phyloP scores from a whole-genome alignment of 2,113 vertebrate species.

The Heterocephalus glaber region DNA sequence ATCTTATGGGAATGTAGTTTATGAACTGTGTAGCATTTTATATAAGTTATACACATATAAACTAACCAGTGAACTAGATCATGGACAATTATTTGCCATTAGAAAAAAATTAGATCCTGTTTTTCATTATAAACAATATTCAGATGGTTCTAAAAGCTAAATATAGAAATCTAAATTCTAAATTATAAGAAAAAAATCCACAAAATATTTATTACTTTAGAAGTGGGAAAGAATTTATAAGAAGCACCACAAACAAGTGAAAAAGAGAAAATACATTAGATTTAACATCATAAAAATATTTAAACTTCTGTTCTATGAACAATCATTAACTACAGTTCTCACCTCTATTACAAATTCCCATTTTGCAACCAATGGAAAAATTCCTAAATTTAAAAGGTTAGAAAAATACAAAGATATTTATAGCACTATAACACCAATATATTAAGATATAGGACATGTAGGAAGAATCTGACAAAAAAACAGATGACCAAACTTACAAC shows the following conservation, averaged over 20 bases:
- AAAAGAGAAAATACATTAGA: slow-evolving; percentile 9
- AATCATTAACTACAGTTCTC: background rate
- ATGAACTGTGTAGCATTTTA: background rate
- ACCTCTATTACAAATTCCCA: background rate
- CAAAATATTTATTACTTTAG: background rate
- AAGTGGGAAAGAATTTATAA: background rate
- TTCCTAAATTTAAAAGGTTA: background rate
- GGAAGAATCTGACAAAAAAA: background rate
- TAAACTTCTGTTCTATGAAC: background rate
- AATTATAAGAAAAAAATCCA: background rate
- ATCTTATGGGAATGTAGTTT: background rate
- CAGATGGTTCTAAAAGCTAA: background rate
- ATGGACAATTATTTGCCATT: background rate
- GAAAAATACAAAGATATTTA: background rate
- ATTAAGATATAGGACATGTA: background rate
- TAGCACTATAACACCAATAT: background rate
- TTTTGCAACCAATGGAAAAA: background rate
- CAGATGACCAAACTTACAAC: background rate
- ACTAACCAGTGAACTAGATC: background rate
- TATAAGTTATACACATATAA: background rate
- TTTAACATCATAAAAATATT: background rate
- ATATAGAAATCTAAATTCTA: background rate
- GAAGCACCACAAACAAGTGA: background rate
- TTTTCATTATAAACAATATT: background rate
- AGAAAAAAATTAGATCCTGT: background rate